Base-by-base conservation (phyloP, 37 sponge, comb jelly and placozoan species). In the Geodia barretti region DNA sequence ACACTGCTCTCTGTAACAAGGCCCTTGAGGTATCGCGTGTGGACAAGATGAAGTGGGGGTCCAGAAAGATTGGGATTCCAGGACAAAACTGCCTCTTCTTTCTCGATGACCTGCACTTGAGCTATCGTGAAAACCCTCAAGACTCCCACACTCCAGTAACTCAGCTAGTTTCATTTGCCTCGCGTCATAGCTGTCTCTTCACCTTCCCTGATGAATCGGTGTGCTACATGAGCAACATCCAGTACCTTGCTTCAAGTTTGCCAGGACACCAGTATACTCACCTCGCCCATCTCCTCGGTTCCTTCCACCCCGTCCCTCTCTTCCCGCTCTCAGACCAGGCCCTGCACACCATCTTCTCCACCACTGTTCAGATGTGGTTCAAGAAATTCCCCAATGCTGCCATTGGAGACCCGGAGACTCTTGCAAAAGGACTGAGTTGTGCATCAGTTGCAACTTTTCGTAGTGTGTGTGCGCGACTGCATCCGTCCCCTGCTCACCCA, bases 101-200 rank as follows among this genome's bases (percentile, higher is more conserved):
- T 40, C 73, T 92, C 25, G 93, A 92, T 42, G 86, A 92, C 64
- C 47, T 92, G 40, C 89, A 88, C 78, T 64, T 88, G 21, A 85
- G 47, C 29, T 28, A 5, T 68, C 70, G 31, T 29, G 20, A 5
- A 19, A 4, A 64, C 4, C 30, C 65, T 5, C n/a, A 5, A 7
- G 20, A 5, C 29, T 64, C 25, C 5, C 24, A 9, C n/a, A 24
- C 35, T 66, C 42, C 70, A 7, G 5, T 19, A 23, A 26, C 29
- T 28, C 73, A 88, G 73, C 35, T 70, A 0, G 39, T 79, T 7
- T 39, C 61, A 28, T 82, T 74, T 23, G 54, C 77, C 25, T 23
- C 73, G 21, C 7, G 21, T 4, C 86, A 88, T 30, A 33, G 38
- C 26, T 38, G 33, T 60, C 30, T 92, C 33, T 65, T 65, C 20